phyloP scores from a whole-genome alignment of 2,113 vertebrate genomes.

The Eublepharis macularius region DNA sequence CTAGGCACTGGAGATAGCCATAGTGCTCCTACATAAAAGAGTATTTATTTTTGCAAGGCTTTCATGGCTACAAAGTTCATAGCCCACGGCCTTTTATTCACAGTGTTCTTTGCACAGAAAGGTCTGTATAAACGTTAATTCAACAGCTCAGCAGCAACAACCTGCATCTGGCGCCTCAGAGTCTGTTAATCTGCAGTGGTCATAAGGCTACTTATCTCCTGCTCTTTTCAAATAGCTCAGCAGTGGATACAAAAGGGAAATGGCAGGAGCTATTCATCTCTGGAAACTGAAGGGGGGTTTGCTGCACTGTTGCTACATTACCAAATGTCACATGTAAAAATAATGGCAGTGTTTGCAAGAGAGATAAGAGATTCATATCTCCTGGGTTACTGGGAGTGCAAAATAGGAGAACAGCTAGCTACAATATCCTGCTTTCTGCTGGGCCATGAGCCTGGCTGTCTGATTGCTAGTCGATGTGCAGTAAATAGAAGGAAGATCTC shows the following conservation, averaged over 20 bases:
- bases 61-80: conserved; percentile 31
- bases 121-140: conserved; percentile 59
- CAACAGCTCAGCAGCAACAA: conserved; percentile 57
- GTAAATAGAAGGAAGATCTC: conserved; percentile 36
- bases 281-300: background rate
- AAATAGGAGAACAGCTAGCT: conserved; percentile 35
- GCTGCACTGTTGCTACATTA: conserved; percentile 38
- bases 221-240: conserved; percentile 63
- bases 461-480: conserved; percentile 37
- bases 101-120: conserved; percentile 52
- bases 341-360: conserved; percentile 46
- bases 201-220: conserved; percentile 69
- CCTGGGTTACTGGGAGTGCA: conserved; percentile 31
- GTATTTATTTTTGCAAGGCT: conserved; percentile 42
- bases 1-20: conserved; percentile 22
- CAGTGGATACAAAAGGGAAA: conserved; percentile 60
- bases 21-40: conserved; percentile 28
- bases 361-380: conserved; percentile 38
- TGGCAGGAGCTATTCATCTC: conserved; percentile 59
- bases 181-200: conserved; percentile 63
- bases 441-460: conserved; percentile 8
- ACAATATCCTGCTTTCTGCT: background rate
- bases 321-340: conserved; percentile 56
- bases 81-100: conserved; percentile 23
- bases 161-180: background rate